phyloP scores from a whole-genome alignment of 2,113 vertebrate species.

The Chrysemys picta region DNA sequence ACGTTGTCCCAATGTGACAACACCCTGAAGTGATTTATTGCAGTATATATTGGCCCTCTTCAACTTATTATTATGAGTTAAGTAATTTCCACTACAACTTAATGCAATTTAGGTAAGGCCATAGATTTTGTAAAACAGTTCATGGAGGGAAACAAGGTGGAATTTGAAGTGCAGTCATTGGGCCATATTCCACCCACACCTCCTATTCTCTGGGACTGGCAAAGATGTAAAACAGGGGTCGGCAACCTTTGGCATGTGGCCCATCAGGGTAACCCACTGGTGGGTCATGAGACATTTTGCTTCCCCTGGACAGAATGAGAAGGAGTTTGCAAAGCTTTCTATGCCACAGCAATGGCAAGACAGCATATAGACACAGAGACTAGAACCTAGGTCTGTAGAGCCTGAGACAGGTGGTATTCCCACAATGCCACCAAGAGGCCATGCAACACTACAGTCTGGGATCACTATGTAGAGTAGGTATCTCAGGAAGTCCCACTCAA shows the following conservation, averaged over 20 bases:
- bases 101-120: background rate
- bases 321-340: background rate
- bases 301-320: background rate
- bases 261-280: too few relatives aligned
- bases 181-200: fast-evolving
- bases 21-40: background rate
- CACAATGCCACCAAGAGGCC: too few relatives aligned
- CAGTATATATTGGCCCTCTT: background rate
- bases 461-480: too few relatives aligned
- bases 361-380: background rate
- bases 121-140: background rate
- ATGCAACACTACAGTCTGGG: too few relatives aligned
- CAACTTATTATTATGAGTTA: background rate
- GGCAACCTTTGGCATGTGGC: too few relatives aligned
- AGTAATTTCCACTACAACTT: background rate
- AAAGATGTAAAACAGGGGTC: background rate
- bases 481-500: too few relatives aligned
- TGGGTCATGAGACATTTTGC: too few relatives aligned
- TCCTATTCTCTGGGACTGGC: background rate
- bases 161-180: background rate
- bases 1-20: background rate
- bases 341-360: background rate
- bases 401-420: too few relatives aligned
- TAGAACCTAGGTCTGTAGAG: too few relatives aligned
- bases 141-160: background rate